Percentiles rank a stretch among this genome's conserved stretches.
Conservation (phyloP, 2,888 invertebrate genomes). For the Acanthosepion pharaonis region DNA sequence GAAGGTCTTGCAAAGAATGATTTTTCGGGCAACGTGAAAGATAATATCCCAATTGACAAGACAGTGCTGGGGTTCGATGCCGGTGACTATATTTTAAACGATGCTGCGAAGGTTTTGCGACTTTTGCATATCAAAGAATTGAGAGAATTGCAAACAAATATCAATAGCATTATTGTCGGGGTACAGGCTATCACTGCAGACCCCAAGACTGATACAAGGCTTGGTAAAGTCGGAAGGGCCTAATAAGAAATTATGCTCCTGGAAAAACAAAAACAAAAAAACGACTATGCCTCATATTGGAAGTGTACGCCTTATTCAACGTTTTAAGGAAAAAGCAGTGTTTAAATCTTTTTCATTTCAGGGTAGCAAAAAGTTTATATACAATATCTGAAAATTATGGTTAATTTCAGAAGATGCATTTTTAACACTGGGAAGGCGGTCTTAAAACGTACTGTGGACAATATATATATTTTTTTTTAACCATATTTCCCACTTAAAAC, state of each 20-base stretch:
- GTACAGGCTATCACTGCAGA: conserved; percentile 95
- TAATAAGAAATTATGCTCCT: not conserved
- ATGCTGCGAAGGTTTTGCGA: conserved; percentile 82
- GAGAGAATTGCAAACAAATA: conserved; percentile 89
- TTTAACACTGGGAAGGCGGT: no score
- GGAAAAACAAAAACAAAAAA: no score
- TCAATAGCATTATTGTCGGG: conserved; percentile 94
- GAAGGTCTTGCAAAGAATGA: conserved; percentile 75
- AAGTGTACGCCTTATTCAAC: not conserved
- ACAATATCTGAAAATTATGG: no score
- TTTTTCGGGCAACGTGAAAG: conserved; percentile 50
- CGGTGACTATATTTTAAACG: conserved; percentile 76
- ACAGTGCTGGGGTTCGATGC: conserved; percentile 81
- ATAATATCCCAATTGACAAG: conserved; percentile 80
- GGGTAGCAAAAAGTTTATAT: no score
- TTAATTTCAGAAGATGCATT: no score
- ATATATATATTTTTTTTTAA: no score
- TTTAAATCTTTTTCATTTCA: not conserved
- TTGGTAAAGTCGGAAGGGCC: conserved; percentile 91
- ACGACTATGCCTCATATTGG: not conserved
- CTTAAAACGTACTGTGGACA: no score
- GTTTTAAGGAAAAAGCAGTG: not conserved
- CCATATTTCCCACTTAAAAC: no score
- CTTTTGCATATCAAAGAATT: conserved; percentile 89
- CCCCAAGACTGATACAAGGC: conserved; percentile 94